Base-by-base conservation (phyloP, 2,888 invertebrate genomes). In the Cremastinae sp. region DNA sequence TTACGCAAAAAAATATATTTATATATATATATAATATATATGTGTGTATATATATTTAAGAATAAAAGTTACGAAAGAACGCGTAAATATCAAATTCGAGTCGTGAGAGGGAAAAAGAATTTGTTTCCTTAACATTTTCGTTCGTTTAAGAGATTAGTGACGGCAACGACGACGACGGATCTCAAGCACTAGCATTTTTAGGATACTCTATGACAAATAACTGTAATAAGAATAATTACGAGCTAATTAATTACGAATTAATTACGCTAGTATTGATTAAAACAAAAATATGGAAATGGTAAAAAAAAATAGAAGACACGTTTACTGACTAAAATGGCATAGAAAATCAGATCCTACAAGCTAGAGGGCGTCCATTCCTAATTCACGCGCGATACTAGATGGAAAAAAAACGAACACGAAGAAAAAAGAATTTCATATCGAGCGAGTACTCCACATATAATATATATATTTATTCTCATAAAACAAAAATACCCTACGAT, bases 241-340 rank as follows among this genome's bases (percentile, higher is more conserved):
- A 76, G 16, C 20, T 43, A 10, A 61, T 61, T 14, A 53, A 43
- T 59, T 1, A 43, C 58, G 55, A 69, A 55, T 70, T 68, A 72
- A 55, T 71, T 55, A 66, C 43, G 62, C 59, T 72, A 75, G 73
- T 73, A 80, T 62, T 41, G 35, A 35, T 58, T 75, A 66, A 62
- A 78, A 35, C 61, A 62, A 70, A 5, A 71, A 74, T 70, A 61
- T 73, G 75, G 70, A 79, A 75, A 74, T 58, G 70, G 71, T 51
- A 58, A 69, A 75, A 58, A 75, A 78, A 80, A 77, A 75, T 76
- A 77, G 79, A 76, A 80, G 82, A 81, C 80, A 82, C 81, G 64
- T 85, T 84, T 84, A 85, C 78, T 73, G 77, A 80, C 84, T 85
- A 86, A 84, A 81, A 86, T 86, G 86, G 86, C 86, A 85, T 85